Conservation (phyloP, 2,113 vertebrate species). For the Formicarius rufipectus region DNA sequence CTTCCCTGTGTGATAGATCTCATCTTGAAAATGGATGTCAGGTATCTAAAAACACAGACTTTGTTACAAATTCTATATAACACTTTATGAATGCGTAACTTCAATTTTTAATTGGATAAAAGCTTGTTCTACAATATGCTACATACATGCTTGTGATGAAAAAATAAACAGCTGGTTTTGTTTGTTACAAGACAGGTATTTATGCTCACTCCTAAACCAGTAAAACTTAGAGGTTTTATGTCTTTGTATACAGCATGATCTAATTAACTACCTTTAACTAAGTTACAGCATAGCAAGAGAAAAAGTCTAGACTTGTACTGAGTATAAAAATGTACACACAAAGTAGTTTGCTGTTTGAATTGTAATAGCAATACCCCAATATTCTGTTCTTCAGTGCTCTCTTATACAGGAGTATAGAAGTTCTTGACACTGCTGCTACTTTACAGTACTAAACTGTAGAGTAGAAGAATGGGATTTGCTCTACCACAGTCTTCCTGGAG, state of each 20-base stretch:
- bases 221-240: neutral
- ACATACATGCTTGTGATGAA: neutral
- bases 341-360: neutral
- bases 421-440: conserved; percentile 1
- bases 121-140: neutral
- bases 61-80: neutral
- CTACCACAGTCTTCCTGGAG: conserved; percentile 13
- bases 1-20: conserved; percentile 11
- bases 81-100: conserved; percentile 22
- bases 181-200: neutral
- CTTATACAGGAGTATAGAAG: neutral
- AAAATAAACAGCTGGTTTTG: neutral
- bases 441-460: neutral
- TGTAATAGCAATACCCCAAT: conserved; percentile 8
- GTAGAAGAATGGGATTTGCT: neutral
- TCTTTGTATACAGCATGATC: neutral
- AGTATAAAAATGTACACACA: neutral
- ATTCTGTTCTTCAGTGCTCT: neutral
- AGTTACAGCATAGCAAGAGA: neutral
- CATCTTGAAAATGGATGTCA: conserved; percentile 25
- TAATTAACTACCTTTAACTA: neutral
- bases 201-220: neutral
- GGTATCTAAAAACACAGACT: neutral
- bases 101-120: neutral
- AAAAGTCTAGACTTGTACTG: neutral